Evolutionary conservation across 2,888 invertebrate species (phyloP), one percentile per base, ranked within the genome.

Genomic region (Chrysolina americana): DNA sequence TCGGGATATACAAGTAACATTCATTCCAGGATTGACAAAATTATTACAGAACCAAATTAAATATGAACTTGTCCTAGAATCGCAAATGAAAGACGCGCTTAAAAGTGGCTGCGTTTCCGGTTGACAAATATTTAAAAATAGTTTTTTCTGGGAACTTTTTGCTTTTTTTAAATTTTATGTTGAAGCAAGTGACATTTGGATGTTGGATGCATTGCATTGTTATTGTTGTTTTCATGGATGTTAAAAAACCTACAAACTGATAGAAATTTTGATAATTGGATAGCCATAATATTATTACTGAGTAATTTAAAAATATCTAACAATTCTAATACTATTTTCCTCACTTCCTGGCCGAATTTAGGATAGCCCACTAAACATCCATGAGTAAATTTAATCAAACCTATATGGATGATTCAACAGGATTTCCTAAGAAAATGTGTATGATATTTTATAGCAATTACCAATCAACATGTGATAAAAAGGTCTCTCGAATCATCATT

Each of bases 151-250:
- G 28, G 28, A 28, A 28, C 28, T 28, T 28, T 28, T 28, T 3
- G 2, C 5, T 3, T 28, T 28, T 28, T 53, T 19, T 53, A 17
- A n/a, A n/a, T 53, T 53, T 19, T 21, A 19, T 3, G 4, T 19
- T 9, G 53, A 19, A 21, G 17, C 0, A 44, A 47, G 17, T 9
- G 11, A 15, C 62, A 13, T 44, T 73, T 80, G 63, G 59, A 50
- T 41, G 23, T 28, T 5, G 28, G 28, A 28, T 28, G 36, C 36
- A 36, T 36, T 36, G 36, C 28, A 36, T 36, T 36, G 36, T 36
- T 69, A 21, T 69, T 79, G 81, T 84, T 84, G 83, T 85, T 84
- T 82, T 84, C 81, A 83, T 83, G 84, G 84, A 83, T 84, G 84
- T 79, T 79, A 74, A 71, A 77, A 78, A 78, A 36, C 36, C 4